These are phyloP conservation scores for Cataglyphis cursor DNA, from an alignment of 2,888 invertebrate genomes.

Conservation along the genomic window DNA sequence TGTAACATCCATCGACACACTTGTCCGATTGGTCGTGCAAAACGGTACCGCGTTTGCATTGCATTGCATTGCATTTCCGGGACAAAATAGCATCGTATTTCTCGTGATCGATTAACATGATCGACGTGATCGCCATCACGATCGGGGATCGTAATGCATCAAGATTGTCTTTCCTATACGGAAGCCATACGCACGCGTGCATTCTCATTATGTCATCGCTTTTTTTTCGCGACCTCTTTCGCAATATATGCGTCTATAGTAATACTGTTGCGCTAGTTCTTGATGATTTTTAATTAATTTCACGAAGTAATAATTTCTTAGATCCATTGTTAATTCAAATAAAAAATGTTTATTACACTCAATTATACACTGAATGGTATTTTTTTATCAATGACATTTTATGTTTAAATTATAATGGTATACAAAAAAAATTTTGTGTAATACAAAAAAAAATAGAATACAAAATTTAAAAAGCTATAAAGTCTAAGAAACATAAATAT, in stretches of 20 bases:
- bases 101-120: slow-evolving; percentile 71
- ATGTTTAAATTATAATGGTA: not conserved
- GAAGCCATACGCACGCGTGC: slow-evolving; percentile 18
- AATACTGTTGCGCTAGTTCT: not conserved
- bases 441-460: not conserved
- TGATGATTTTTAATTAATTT: not conserved
- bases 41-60: slow-evolving; percentile 37
- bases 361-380: not conserved
- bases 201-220: slow-evolving; percentile 8
- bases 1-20: slow-evolving; percentile 38
- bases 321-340: not conserved
- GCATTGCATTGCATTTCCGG: slow-evolving; percentile 46
- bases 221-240: not conserved
- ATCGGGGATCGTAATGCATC: slow-evolving; percentile 17
- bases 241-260: not conserved
- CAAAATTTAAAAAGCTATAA: not conserved
- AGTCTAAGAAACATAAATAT: slow-evolving; percentile 22
- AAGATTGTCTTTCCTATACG: slow-evolving; percentile 26
- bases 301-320: not conserved
- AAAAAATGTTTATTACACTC: not conserved
- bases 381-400: not conserved
- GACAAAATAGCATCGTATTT: slow-evolving; percentile 63
- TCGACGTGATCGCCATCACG: not conserved
- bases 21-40: slow-evolving; percentile 50
- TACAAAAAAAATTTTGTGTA: not conserved